Evolutionary conservation across 2,113 vertebrate genomes (phyloP).

Genomic region (Catharus bicknelli): DNA sequence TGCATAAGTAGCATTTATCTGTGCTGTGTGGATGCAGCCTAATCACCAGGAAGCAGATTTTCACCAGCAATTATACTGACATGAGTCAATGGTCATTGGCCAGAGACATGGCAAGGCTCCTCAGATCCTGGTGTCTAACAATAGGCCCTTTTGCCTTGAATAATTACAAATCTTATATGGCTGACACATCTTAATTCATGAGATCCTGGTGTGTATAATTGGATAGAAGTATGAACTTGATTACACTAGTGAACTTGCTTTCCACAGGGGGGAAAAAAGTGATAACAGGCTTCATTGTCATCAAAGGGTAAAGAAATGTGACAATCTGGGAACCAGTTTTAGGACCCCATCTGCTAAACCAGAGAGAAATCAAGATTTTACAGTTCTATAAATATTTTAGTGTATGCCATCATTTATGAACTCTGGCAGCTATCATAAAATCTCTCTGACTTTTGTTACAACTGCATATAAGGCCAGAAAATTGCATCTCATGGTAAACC

Average conservation of each 20-base stretch:
- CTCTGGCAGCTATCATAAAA: constrained; percentile 90
- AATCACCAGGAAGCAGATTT: background rate
- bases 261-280: constrained; percentile 44
- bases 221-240: constrained; percentile 69
- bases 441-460: constrained; percentile 87
- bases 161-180: constrained; percentile 40
- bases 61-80: background rate
- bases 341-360: constrained; percentile 85
- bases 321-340: constrained; percentile 82
- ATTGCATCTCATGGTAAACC: constrained; percentile 89
- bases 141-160: constrained; percentile 30
- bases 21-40: background rate
- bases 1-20: background rate
- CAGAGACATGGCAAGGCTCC: background rate
- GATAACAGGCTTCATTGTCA: constrained; percentile 78
- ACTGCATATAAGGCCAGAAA: constrained; percentile 88
- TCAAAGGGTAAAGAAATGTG: constrained; percentile 83
- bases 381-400: constrained; percentile 92
- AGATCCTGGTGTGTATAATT: constrained; percentile 56
- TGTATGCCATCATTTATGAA: constrained; percentile 89
- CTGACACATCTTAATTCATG: constrained; percentile 58
- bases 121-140: background rate
- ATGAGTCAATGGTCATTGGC: background rate
- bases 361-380: constrained; percentile 89
- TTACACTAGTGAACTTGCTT: constrained; percentile 73